Conservation (phyloP, 2,113 vertebrate species). For the Podarcis cretensis region DNA sequence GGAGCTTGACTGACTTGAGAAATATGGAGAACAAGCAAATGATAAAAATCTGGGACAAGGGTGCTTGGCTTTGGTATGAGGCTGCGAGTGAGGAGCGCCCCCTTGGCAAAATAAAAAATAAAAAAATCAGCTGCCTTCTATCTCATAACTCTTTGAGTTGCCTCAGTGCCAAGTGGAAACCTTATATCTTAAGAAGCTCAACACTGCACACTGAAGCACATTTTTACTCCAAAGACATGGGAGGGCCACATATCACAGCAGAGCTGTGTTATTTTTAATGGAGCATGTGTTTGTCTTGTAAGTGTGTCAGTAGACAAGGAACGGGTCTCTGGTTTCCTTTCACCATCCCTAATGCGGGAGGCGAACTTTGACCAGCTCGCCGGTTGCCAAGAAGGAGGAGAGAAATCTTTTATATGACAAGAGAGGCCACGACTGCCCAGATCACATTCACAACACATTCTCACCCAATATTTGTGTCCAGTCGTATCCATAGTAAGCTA, state of each 20-base stretch:
- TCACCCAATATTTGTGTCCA: background rate
- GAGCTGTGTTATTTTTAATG: conserved; percentile 85
- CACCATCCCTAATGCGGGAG: conserved; percentile 39
- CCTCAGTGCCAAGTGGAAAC: conserved; percentile 66
- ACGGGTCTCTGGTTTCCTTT: conserved; percentile 76
- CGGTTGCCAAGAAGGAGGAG: background rate
- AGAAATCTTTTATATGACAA: conserved; percentile 2
- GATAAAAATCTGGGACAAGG: background rate
- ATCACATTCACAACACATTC: conserved; percentile 28
- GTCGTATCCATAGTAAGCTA: conserved; percentile 8
- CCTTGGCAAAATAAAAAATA: conserved; percentile 12
- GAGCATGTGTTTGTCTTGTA: conserved; percentile 84
- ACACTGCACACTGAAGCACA: conserved; percentile 68
- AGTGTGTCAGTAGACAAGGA: conserved; percentile 62
- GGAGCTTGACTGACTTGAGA: background rate
- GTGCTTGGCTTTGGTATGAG: conserved; percentile 5
- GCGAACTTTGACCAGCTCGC: conserved; percentile 13
- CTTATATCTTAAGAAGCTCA: conserved; percentile 67
- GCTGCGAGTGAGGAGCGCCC: conserved; percentile 18
- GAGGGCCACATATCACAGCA: conserved; percentile 70
- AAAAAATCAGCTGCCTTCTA: conserved; percentile 11
- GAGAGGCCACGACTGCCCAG: conserved; percentile 1
- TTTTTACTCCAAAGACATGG: conserved; percentile 70
- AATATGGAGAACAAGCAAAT: conserved; percentile 17
- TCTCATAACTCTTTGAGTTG: conserved; percentile 44